Base-by-base conservation (phyloP, 2,888 invertebrate genomes). In the Trichopria drosophilae region DNA sequence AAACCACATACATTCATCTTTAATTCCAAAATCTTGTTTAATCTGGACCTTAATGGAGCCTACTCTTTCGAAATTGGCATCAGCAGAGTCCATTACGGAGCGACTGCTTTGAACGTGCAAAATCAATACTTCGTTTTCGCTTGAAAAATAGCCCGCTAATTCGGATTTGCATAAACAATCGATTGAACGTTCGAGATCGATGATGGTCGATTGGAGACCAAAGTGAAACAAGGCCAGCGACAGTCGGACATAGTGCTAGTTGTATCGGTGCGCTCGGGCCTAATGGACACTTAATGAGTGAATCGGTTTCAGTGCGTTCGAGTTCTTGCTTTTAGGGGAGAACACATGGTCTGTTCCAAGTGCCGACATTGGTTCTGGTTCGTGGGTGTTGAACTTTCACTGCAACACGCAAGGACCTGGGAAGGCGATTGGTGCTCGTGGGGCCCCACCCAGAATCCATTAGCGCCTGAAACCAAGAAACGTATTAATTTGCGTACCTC, bases 341-440 rank as follows among this genome's bases (percentile, higher is more conserved):
- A 42, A 41, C 47, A 47, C 42, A 49, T 51, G 49, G 46, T 54
- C n/a, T 55, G 55, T 51, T 56, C 52, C 49, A 53, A 47, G 52
- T 52, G 60, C 58, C 58, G 63, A 60, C 64, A 62, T 63, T 62
- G 63, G 61, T 55, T 59, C 56, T n/a, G n/a, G n/a, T n/a, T 67
- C 64, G 65, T 67, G 66, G 64, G 65, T 68, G 67, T 68, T 57
- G 53, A 65, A 64, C 70, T 69, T 67, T 68, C 68, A 65, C 67
- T 68, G 63, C 61, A 62, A 58, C 57, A 59, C 37, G 48, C 53
- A 45, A 48, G 12, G n/a, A n/a, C 40, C 53, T 55, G 45, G 45
- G 39, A 55, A 67, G 63, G 61, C 65, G 74, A 73, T 74, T 73
- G 74, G 74, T 68, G 69, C 67, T 62, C 60, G 60, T 63, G 47